A percentile compares a stretch with the other conserved stretches of the same genome.
phyloP scores from a whole-genome alignment of 2,797 vertebrate species.

The Labroides dimidiatus region DNA sequence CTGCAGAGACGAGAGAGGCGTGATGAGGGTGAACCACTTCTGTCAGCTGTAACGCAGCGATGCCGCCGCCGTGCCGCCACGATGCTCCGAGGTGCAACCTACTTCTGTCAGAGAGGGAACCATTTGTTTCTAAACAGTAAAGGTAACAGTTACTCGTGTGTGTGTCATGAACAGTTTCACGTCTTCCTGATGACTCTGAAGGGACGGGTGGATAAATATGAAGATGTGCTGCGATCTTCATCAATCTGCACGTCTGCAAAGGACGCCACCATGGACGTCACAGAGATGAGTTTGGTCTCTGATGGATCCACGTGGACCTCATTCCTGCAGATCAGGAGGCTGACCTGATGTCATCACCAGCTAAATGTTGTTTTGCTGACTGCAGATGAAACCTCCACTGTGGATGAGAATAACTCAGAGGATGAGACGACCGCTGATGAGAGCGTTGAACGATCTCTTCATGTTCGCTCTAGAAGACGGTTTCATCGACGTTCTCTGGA shows the following conservation, averaged over 20 bases:
- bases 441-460: too few relatives aligned
- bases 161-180: background rate
- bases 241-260: background rate
- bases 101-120: slow-evolving; percentile 48
- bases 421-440: too few relatives aligned
- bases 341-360: too few relatives aligned
- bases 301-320: too few relatives aligned
- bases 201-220: background rate
- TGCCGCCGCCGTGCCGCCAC: background rate
- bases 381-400: too few relatives aligned
- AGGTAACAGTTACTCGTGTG: slow-evolving; percentile 7
- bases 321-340: too few relatives aligned
- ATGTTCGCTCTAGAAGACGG: too few relatives aligned
- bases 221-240: background rate
- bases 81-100: slow-evolving; percentile 47
- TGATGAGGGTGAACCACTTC: slow-evolving; percentile 69
- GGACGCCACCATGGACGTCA: too few relatives aligned
- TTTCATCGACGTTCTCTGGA: too few relatives aligned
- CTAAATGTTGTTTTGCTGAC: too few relatives aligned
- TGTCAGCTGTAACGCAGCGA: slow-evolving; percentile 56
- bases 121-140: slow-evolving; percentile 23
- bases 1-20: slow-evolving; percentile 64
- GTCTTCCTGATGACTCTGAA: background rate
- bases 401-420: too few relatives aligned
- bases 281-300: background rate